phyloP scores from a whole-genome alignment of 2,797 vertebrate species.

The Gastrophryne carolinensis region DNA sequence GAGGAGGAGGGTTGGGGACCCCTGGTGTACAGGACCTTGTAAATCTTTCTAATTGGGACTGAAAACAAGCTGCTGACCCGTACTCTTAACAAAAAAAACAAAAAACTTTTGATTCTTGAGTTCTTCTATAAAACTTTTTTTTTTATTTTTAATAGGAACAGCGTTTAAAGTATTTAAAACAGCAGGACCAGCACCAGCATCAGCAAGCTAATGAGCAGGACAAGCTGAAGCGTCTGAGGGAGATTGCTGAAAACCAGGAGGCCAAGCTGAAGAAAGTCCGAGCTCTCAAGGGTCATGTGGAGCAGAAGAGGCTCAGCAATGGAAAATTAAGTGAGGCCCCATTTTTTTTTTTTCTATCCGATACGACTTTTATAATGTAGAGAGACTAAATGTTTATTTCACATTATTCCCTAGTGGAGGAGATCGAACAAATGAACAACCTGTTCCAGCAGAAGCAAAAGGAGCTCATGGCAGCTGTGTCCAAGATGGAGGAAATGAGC shows the following conservation, averaged over 20 bases:
- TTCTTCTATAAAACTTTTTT: background rate
- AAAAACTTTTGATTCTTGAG: too few species aligned
- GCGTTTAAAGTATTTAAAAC: conserved; percentile 80
- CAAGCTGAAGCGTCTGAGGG: conserved; percentile 79
- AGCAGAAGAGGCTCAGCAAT: conserved; percentile 89
- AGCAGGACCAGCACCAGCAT: conserved; percentile 89
- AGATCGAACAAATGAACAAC: conserved; percentile 92
- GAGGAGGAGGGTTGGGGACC: too few species aligned
- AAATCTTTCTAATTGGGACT: too few species aligned
- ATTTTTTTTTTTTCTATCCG: background rate
- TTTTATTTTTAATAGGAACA: conserved; percentile 77
- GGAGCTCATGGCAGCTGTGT: conserved; percentile 85
- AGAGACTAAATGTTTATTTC: conserved; percentile 45
- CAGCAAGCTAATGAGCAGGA: conserved; percentile 84
- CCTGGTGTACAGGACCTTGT: too few species aligned
- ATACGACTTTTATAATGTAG: background rate
- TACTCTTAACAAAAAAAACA: too few species aligned
- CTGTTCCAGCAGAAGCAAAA: conserved; percentile 94
- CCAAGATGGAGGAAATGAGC: conserved; percentile 87
- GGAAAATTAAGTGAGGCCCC: conserved; percentile 82
- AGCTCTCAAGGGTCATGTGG: conserved; percentile 87
- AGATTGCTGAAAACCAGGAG: conserved; percentile 90
- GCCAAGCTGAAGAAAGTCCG: conserved; percentile 87
- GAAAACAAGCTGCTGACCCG: too few species aligned
- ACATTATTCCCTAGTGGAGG: conserved; percentile 78